Evolutionary conservation across 2,113 vertebrate species (phyloP).

Genomic region (Tyto alba): DNA sequence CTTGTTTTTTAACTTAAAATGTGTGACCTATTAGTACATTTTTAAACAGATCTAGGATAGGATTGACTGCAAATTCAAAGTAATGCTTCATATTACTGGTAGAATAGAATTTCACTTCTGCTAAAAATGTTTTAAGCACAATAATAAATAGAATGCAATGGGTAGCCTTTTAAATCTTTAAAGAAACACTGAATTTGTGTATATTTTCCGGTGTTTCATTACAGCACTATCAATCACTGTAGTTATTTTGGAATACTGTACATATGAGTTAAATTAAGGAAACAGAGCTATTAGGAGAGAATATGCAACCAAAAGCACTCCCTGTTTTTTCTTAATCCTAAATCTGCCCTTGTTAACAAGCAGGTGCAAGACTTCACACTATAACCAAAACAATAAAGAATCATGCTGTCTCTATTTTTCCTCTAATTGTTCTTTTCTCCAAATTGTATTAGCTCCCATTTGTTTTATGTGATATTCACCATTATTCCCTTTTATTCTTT

Average conservation of each 20-base stretch:
- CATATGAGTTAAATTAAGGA: constrained; percentile 65
- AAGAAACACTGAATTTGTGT: constrained; percentile 35
- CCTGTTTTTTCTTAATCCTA: constrained; percentile 1
- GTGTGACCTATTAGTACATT: background rate
- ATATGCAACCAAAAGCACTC: constrained; percentile 14
- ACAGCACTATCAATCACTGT: constrained; percentile 48
- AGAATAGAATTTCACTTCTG: background rate
- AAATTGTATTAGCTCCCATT: background rate
- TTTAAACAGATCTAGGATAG: background rate
- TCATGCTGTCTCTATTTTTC: background rate
- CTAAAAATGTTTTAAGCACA: background rate
- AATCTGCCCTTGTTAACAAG: constrained; percentile 47
- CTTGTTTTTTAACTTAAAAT: background rate
- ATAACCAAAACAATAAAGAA: constrained; percentile 28
- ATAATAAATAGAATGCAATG: constrained; percentile 43
- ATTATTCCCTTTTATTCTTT: background rate
- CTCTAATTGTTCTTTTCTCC: background rate
- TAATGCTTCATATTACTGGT: background rate
- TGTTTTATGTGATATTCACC: background rate
- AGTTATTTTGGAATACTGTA: constrained; percentile 55
- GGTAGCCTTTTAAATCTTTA: constrained; percentile 38
- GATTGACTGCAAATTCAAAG: background rate
- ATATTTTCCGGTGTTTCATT: constrained; percentile 57
- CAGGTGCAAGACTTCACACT: constrained; percentile 55
- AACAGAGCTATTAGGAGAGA: constrained; percentile 46